Evolutionary conservation across 2,888 invertebrate genomes (phyloP), one percentile per base, ranked within the genome.

Genomic region (Ophioninae sp.): DNA sequence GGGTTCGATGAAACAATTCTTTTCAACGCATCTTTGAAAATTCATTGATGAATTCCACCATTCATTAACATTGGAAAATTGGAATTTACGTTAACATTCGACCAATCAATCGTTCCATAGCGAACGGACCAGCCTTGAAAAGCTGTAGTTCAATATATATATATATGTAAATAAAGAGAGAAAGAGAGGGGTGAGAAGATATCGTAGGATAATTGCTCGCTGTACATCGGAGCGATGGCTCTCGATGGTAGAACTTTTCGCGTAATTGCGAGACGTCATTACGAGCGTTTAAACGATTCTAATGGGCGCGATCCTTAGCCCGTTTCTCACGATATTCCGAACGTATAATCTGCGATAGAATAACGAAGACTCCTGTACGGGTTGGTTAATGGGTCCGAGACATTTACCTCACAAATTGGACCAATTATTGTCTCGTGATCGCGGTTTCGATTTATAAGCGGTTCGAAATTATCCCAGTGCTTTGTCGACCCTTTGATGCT

Each of bases 261-360:
- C 88, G 90, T 89, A 90, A 90, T 91, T 90, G 89, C 89, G 86
- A 88, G 88, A 89, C 89, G 89, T 89, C 89, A 89, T 90, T 90
- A 90, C 87, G 89, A 87, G 85, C 89, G 86, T 89, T 90, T 90
- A 89, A 85, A 85, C 86, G 84, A 86, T 86, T 86, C 82, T 86
- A 87, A 85, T 85, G 79, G 82, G 69, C 70, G 73, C 77, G 77
- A 73, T 80, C 70, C 79, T 72, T 62, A 64, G 67, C 72, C 64
- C 74, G 72, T 79, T 84, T 67, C 80, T 74, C 74, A 65, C 74
- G 74, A 83, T 81, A 67, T 70, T 56, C 67, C 65, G n/a, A 64
- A 65, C 64, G 79, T 79, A 72, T 72, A 72, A 79, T 79, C 30
- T 56, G 41, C 39, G 72, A 65, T 56, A 69, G 39, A 57, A 75